Percentiles rank a stretch among this genome's conserved stretches.
Evolutionary conservation across 2,797 vertebrate species (phyloP).

Genomic region (Tauraco hartlaubi): DNA sequence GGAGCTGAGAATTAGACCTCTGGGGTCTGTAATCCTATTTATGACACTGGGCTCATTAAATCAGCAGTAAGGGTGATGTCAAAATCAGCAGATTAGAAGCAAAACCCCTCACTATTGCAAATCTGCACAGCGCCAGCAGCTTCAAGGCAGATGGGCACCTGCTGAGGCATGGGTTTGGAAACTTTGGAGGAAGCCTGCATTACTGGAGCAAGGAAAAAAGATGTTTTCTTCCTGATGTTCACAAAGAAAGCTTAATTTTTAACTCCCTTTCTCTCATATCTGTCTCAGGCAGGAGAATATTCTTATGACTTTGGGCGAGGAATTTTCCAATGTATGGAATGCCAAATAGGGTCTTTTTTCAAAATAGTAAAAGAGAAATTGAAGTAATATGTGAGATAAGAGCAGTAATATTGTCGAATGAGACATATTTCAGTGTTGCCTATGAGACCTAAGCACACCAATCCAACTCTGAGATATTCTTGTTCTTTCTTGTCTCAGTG

Average conservation of each 20-base stretch:
- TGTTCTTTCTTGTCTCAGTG: neutral
- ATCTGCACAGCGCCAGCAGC: neutral
- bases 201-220: neutral
- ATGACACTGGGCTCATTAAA: conserved; percentile 53
- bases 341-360: neutral
- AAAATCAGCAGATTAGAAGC: conserved; percentile 44
- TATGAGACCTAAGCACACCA: neutral
- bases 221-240: neutral
- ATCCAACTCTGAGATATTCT: neutral
- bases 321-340: neutral
- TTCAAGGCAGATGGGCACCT: neutral
- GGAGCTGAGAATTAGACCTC: conserved; percentile 47
- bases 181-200: neutral
- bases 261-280: neutral
- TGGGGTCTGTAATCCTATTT: conserved; percentile 54
- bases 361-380: neutral
- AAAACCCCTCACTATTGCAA: neutral
- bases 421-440: neutral
- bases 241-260: neutral
- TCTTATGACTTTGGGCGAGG: neutral
- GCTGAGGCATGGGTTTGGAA: neutral
- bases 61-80: conserved; percentile 25
- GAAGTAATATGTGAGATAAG: neutral
- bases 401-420: neutral
- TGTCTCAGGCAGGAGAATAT: neutral